Evolutionary conservation across 2,888 invertebrate species (phyloP), one percentile per base, ranked within the genome.

Genomic region (Noctua janthe): DNA sequence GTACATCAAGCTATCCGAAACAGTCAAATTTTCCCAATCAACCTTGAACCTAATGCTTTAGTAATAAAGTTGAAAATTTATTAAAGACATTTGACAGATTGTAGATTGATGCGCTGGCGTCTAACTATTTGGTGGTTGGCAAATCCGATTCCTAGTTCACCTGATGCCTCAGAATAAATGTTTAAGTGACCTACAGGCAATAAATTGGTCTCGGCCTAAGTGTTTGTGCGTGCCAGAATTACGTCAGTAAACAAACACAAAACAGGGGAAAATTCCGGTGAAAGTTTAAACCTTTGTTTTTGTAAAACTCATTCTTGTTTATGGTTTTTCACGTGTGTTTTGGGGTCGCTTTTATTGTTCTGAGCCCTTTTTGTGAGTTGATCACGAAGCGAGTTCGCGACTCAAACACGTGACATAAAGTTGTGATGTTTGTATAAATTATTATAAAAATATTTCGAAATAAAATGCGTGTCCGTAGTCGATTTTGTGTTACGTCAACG

Each of bases 271-370:
- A 81, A 51, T 67, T 79, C 17, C 39, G 0, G n/a, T 49, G 15
- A 13, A 70, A 64, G 17, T 62, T 51, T 15, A 43, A 15, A 2
- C 43, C 7, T 15, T 69, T 78, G 20, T 70, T 81, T 69, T 47
- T 62, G n/a, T 39, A 39, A 56, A 43, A 67, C 43, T 54, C 10
- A 20, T 66, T 79, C 6, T 56, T 47, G 29, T 54, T 59, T 47
- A 80, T 47, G 85, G 59, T 67, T 85, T 78, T 17, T 20, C 29
- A 54, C 51, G 39, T 56, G 54, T 80, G 51, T 69, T 81, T 80
- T 6, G 6, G n/a, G 51, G 51, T 81, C 5, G 39, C 29, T 17
- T 1, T 5, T 51, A 54, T 62, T 62, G n/a, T 69, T 69, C 13
- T 43, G 8, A 83, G 15, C 43, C 23, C n/a, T 69, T 62, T 54